A percentile compares a stretch with the other conserved stretches of the same genome.
phyloP scores from a whole-genome alignment of 2,888 invertebrate species.

The Tenthredo scrophulariae region DNA sequence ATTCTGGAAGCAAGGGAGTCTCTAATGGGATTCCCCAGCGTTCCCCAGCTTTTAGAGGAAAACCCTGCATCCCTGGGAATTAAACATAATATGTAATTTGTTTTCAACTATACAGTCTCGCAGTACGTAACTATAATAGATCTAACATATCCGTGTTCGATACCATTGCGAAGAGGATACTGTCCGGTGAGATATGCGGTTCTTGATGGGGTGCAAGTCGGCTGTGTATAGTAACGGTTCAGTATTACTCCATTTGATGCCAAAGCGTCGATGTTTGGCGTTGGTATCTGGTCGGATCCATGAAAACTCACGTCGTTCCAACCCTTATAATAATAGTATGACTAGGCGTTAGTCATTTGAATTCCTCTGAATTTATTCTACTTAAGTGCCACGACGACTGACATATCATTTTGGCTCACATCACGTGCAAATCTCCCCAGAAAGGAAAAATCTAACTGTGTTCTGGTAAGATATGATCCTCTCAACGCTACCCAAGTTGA shows the following conservation, averaged over 20 bases:
- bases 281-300: constrained; percentile 91
- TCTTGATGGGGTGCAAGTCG: constrained; percentile 92
- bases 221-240: constrained; percentile 91
- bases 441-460: not conserved
- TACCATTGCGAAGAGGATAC: constrained; percentile 87
- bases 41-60: constrained; percentile 78
- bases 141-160: not conserved
- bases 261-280: constrained; percentile 93
- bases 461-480: not conserved
- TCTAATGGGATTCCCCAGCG: constrained; percentile 79
- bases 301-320: constrained; percentile 96
- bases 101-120: too few species aligned
- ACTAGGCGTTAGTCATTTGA: not conserved
- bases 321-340: constrained; percentile 80
- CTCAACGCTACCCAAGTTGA: too few species aligned
- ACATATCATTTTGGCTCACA: not conserved
- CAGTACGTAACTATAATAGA: not conserved
- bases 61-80: constrained; percentile 80
- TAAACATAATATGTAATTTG: not conserved
- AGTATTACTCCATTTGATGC: constrained; percentile 91
- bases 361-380: not conserved
- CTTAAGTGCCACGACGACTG: too few species aligned
- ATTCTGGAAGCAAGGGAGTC: constrained; percentile 79
- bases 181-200: constrained; percentile 90
- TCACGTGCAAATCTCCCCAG: not conserved